Evolutionary conservation across 2,797 vertebrate species (phyloP), one percentile per base, ranked within the genome.

Genomic region (Netta rufina): DNA sequence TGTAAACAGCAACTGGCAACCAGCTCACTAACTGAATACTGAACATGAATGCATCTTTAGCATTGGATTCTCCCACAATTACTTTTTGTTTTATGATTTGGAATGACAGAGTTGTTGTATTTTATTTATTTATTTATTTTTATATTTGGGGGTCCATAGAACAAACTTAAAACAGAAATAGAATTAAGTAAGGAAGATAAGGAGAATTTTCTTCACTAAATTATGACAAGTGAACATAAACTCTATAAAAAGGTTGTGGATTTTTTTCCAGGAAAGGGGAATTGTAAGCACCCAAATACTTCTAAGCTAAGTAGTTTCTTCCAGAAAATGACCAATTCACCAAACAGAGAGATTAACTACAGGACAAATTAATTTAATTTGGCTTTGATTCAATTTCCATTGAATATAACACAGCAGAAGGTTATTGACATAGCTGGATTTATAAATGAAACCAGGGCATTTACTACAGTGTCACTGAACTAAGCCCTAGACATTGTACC

Each of bases 1-100:
- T 93, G 78, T 72, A 80, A 92, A 25, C 71, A 81, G 28, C 71
- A 91, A 30, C 57, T 93, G 54, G 61, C 83, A 93, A 39, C 13
- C 7, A 78, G 3, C 25, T 87, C 43, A 6, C 49, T 80, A 56
- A 25, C 41, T 84, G 72, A 79, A 51, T 51, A 17, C 47, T 70
- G 51, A 92, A 16, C 12, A 30, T 5, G 49, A 45, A 57, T 83
- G 64, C 57, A 45, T 89, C 22, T 70, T 91, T 67, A 77, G 43
- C 73, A 60, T 8, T 82, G 51, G n/a, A 19, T 79, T 87, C 74
- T 91, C 92, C 47, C 60, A 82, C 38, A 57, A 77, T 54, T 76
- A 39, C 22, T 90, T 83, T 36, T 33, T 54, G 25, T 11, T 83
- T 85, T 62, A 10, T 65, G 21, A 13, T 32, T 87, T 87, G 54